phyloP scores from a whole-genome alignment of 2,888 invertebrate genomes.

The Drosophila acutilabella region DNA sequence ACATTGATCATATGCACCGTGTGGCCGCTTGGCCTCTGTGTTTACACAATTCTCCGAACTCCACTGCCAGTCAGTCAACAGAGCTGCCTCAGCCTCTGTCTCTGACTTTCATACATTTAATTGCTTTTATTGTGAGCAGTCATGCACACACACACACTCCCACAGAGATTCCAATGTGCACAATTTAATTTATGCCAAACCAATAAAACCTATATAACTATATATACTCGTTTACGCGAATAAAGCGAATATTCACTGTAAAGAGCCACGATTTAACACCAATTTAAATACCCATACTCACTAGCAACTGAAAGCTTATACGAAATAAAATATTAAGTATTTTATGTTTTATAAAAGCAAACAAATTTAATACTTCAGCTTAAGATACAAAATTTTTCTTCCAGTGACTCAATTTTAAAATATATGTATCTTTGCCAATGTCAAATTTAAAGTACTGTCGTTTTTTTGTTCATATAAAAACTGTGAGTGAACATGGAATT shows the following conservation, averaged over 20 bases:
- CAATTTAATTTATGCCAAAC: constrained; percentile 55
- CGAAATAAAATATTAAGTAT: no score
- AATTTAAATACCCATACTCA: neutral
- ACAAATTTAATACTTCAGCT: no score
- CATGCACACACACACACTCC: constrained; percentile 3
- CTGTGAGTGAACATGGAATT: neutral
- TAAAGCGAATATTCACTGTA: constrained; percentile 7
- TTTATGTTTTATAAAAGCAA: no score
- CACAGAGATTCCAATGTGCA: constrained; percentile 37
- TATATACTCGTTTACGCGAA: constrained; percentile 6
- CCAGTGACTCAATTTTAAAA: no score
- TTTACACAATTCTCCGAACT: constrained; percentile 40
- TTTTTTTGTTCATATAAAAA: neutral
- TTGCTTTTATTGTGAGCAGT: constrained; percentile 38
- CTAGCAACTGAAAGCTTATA: neutral
- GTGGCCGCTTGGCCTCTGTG: constrained; percentile 20
- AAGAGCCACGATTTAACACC: neutral
- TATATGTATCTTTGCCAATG: neutral
- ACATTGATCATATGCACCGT: constrained; percentile 47
- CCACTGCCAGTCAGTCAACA: constrained; percentile 55
- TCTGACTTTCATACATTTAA: constrained; percentile 23
- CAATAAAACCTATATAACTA: constrained; percentile 18
- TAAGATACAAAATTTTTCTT: no score
- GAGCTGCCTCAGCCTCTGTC: constrained; percentile 36
- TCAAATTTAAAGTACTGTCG: neutral